Percentiles rank a stretch among this genome's conserved stretches.
Conservation (phyloP, 2,113 vertebrate species). For the Forbesichthys agassizii region DNA sequence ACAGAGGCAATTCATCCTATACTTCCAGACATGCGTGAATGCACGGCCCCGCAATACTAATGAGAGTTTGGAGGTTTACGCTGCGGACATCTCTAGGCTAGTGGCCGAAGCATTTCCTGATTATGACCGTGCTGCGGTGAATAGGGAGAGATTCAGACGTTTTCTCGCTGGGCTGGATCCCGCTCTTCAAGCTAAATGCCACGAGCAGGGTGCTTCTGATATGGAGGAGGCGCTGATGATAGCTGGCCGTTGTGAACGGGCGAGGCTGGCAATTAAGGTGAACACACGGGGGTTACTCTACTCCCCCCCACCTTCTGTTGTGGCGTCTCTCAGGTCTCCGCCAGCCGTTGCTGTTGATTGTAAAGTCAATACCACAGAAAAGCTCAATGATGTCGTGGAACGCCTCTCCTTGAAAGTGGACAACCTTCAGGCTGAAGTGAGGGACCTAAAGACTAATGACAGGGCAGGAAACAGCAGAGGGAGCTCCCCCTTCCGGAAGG, state of each 20-base stretch:
- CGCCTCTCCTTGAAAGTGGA: conserved; percentile 9
- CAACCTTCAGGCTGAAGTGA: not conserved
- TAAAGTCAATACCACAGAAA: not conserved
- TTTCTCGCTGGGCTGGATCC: conserved; percentile 19
- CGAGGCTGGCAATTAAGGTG: not conserved
- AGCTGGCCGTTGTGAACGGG: conserved; percentile 3
- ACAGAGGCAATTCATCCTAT: conserved; percentile 16
- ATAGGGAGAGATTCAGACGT: not conserved
- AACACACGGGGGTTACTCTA: not conserved
- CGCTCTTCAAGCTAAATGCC: not conserved
- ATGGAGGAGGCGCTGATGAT: conserved; percentile 7
- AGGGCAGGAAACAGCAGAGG: too few relatives aligned
- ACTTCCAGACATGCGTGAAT: conserved; percentile 37
- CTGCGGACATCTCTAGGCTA: conserved; percentile 24
- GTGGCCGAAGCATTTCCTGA: conserved; percentile 29
- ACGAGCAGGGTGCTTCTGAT: not conserved
- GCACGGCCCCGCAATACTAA: not conserved
- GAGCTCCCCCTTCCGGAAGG: too few relatives aligned
- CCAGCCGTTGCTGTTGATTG: too few relatives aligned
- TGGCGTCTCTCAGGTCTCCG: too few relatives aligned
- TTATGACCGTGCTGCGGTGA: not conserved
- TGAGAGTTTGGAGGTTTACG: conserved; percentile 19
- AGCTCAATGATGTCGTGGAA: conserved; percentile 7
- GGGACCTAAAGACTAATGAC: not conserved
- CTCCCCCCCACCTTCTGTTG: not conserved